Evolutionary conservation across 2,888 invertebrate genomes (phyloP), one percentile per base, ranked within the genome.

Genomic region (Cheilosia vernalis): DNA sequence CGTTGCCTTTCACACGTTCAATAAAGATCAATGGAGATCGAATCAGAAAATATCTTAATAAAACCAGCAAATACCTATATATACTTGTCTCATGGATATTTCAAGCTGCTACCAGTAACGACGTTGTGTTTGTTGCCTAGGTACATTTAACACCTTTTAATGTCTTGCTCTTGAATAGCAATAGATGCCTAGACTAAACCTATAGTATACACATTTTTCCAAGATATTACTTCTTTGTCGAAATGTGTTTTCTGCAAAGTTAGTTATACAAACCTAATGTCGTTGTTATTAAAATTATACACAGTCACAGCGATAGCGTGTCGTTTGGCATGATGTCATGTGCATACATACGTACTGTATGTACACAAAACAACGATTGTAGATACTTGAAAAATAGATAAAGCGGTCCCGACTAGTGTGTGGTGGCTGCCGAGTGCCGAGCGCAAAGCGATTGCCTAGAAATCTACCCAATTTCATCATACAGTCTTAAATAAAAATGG

Each of bases 381-480:
- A 37, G 13, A 61, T 61, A 51, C 47, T 64, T 64, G 0, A 49
- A 37, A 33, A 33, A 21, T 56, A 44, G 55, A 55, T 69, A 69
- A 56, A 55, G 42, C 19, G 30, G 42, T 24, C 37, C 19, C 37
- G 33, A 55, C 15, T n/a, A 19, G 33, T 33, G 33, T 33, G 17
- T 17, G 13, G 17, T 13, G 13, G 33, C 37, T 51, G 51, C 13
- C 19, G 13, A 21, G 6, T 47, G n/a, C 17, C 9, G 13, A 21
- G 24, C 51, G 21, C 21, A 17, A 40, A 69, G 30, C 37, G 44
- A 47, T 47, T 58, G 30, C 3, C 56, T 19, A 17, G n/a, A 24
- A 24, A 24, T 49, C 13, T 13, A 37, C 58, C 37, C 5, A 47
- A 27, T 58, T 70, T 70, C 58, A 49, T 58, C 42, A 42, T 70